A percentile compares a stretch with the other conserved stretches of the same genome.
Evolutionary conservation across 2,888 invertebrate species (phyloP).

Genomic region (Drosophila recens): DNA sequence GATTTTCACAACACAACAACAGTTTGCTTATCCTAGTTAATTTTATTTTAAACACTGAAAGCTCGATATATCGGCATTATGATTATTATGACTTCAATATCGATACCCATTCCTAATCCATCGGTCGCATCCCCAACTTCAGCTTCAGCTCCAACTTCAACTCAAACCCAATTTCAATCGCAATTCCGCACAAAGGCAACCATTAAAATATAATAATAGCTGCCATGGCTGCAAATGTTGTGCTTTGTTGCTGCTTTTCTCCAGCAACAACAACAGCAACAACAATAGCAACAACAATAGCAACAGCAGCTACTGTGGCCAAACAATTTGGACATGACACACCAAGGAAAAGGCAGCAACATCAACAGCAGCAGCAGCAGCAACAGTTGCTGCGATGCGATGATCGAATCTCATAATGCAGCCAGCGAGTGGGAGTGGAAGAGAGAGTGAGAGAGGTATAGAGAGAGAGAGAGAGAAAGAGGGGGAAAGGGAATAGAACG

Average conservation of each 20-base stretch:
- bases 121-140: neutral
- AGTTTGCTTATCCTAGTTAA: too few relatives aligned
- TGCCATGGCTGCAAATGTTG: constrained; percentile 54
- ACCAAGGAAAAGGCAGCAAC: constrained; percentile 40
- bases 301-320: constrained; percentile 60
- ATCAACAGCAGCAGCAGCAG: constrained; percentile 28
- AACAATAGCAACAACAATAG: too few relatives aligned
- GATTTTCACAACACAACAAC: too few relatives aligned
- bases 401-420: constrained; percentile 80
- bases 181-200: constrained; percentile 71
- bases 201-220: constrained; percentile 82
- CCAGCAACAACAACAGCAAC: constrained; percentile 15
- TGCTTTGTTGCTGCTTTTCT: constrained; percentile 32
- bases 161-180: constrained; percentile 47
- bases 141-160: neutral
- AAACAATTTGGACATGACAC: constrained; percentile 78
- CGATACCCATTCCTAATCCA: constrained; percentile 6
- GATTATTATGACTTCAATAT: neutral
- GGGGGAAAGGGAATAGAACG: constrained; percentile 38
- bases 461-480: constrained; percentile 4
- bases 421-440: constrained; percentile 20
- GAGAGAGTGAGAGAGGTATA: constrained; percentile 1
- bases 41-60: too few relatives aligned
- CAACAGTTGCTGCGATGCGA: constrained; percentile 37
- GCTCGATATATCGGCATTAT: too few relatives aligned